Conservation (phyloP, 2,888 invertebrate genomes). For the Coenonympha glycerion region DNA sequence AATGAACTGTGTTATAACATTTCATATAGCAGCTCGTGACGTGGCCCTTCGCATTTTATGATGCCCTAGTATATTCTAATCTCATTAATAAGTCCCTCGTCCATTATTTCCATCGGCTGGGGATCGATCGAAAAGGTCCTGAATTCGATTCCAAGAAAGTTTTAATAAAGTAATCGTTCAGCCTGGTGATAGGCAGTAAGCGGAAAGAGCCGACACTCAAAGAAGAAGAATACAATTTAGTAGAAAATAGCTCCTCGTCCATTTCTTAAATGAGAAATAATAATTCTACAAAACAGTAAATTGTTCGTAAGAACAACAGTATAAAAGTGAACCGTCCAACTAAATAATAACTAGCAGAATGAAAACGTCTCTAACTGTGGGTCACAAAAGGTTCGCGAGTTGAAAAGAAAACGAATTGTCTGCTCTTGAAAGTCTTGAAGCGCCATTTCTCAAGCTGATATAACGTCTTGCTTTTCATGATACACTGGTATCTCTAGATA, state of each 20-base stretch:
- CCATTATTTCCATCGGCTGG: no score
- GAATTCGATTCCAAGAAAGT: no score
- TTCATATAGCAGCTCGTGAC: background rate
- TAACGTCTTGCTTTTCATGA: conserved; percentile 7
- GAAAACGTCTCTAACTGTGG: background rate
- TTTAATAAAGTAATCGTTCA: no score
- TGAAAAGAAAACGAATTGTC: conserved; percentile 4
- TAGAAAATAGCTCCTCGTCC: no score
- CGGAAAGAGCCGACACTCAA: no score
- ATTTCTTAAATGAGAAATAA: no score
- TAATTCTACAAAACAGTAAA: no score
- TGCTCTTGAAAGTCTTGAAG: background rate
- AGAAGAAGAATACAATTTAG: no score
- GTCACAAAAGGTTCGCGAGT: conserved; percentile 1
- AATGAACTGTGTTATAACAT: background rate
- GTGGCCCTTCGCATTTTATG: background rate
- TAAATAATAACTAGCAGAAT: background rate
- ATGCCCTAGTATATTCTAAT: background rate
- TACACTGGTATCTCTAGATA: background rate
- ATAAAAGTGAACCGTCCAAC: background rate
- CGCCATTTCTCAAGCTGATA: conserved; percentile 1
- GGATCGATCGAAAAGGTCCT: no score
- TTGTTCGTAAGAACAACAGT: background rate
- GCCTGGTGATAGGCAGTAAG: no score
- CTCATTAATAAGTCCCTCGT: no score